Percentiles rank a stretch among this genome's conserved stretches.
phyloP scores from a whole-genome alignment of 92 coral and sea anemone genomes.

The Bergia puertoricense region DNA sequence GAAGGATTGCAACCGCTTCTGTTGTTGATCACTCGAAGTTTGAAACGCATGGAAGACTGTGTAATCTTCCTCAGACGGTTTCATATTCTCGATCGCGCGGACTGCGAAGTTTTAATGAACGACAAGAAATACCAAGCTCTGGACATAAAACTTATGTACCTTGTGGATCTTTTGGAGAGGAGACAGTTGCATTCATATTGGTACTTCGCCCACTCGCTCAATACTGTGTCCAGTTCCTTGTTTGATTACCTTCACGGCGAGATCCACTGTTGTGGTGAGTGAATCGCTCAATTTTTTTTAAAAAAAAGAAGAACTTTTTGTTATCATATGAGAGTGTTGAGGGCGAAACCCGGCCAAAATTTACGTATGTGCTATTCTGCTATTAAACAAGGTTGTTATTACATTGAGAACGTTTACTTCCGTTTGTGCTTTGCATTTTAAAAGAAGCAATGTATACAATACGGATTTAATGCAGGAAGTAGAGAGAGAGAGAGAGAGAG shows the following conservation, averaged over 20 bases:
- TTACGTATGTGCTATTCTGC: too few relatives aligned
- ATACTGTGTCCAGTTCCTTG: neutral
- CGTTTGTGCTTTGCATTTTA: too few relatives aligned
- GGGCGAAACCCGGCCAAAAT: too few relatives aligned
- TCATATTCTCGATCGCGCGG: conserved; percentile 10
- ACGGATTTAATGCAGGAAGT: too few relatives aligned
- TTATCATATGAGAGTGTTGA: neutral
- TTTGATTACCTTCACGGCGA: conserved; percentile 19
- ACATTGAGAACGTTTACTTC: too few relatives aligned
- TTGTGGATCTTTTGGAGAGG: conserved; percentile 19
- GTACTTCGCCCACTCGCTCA: conserved; percentile 32
- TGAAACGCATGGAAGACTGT: conserved; percentile 17
- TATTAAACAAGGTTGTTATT: too few relatives aligned
- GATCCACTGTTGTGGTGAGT: conserved; percentile 21
- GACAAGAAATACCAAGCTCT: conserved; percentile 32
- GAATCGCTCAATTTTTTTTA: neutral
- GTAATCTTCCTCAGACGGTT: conserved; percentile 19
- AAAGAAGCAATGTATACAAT: too few relatives aligned
- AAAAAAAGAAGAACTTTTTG: too few relatives aligned
- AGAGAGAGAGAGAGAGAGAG: too few relatives aligned
- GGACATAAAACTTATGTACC: conserved; percentile 26
- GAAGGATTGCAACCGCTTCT: conserved; percentile 24
- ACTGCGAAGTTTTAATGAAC: conserved; percentile 31
- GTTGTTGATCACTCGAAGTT: neutral
- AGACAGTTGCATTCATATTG: conserved; percentile 16